Evolutionary conservation across 2,797 vertebrate genomes (phyloP), one percentile per base, ranked within the genome.

Genomic region (Synanceia verrucosa): DNA sequence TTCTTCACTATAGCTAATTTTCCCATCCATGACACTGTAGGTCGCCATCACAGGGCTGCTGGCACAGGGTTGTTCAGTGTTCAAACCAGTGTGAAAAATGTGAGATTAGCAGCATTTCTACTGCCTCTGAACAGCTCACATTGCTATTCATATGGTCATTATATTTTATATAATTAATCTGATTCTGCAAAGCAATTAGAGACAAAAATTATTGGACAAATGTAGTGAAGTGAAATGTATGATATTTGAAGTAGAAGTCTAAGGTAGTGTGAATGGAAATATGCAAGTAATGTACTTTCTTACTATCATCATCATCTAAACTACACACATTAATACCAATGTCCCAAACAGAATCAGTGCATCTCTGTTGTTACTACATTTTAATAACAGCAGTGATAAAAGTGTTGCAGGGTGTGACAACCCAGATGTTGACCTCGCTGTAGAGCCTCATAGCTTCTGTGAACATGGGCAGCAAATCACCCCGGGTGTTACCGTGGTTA

Each of bases 391-490:
- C 48, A 24, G 66, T 61, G 73, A 70, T 75, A 34, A 53, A 80
- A 76, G 81, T 84, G 86, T 81, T 85, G 81, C 79, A 31, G 79
- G 66, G 60, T 81, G 67, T 62, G 76, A 84, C 79, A 70, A 86
- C 84, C 92, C 93, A 95, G 93, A 94, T 95, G 93, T 93, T 94
- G 91, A 90, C 88, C 93, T 90, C 77, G 46, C 81, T 82, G 84
- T 73, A 70, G 73, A 92, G 89, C 89, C 90, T 89, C 73, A 70
- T 84, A 90, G 90, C 88, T 77, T 56, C 87, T 66, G 86, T 70
- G 81, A 90, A 82, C 83, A 78, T 48, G 83, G 79, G 86, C 84
- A 82, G 86, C 82, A 88, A 86, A 92, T 83, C 85, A 82, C 92
- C 89, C 65, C 48, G 70, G 88, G 92, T 89, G 89, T 88, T 85